phyloP scores from a whole-genome alignment of 2,888 invertebrate species.

The Papilio gigon region DNA sequence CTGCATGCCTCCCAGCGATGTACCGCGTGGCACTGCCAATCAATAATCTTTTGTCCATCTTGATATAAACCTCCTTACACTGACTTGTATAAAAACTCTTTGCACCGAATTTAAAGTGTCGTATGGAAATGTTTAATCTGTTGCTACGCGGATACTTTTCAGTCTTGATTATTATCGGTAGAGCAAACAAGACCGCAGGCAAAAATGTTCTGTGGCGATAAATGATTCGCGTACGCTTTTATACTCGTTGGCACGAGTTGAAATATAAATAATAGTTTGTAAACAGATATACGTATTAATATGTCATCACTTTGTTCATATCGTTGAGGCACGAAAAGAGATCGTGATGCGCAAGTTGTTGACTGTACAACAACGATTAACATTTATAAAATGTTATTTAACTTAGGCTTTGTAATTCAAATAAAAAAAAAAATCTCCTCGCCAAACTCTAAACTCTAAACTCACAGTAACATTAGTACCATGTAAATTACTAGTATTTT shows the following conservation, averaged over 20 bases:
- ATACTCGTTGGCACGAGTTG: constrained; percentile 39
- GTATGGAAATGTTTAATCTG: background rate
- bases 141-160: constrained; percentile 6
- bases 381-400: background rate
- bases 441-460: too few relatives aligned
- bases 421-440: too few relatives aligned
- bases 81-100: too few relatives aligned
- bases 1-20: constrained; percentile 87
- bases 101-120: background rate
- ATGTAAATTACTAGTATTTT: too few relatives aligned
- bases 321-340: constrained; percentile 20
- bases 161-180: background rate
- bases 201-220: background rate
- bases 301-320: constrained; percentile 32
- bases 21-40: constrained; percentile 88
- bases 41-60: constrained; percentile 80
- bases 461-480: too few relatives aligned
- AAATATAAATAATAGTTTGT: constrained; percentile 34
- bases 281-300: constrained; percentile 25
- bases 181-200: background rate
- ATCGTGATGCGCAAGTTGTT: constrained; percentile 22
- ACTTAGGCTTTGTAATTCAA: too few relatives aligned
- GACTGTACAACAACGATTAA: background rate
- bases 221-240: constrained; percentile 33
- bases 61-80: constrained; percentile 22